Evolutionary conservation across 35 echinoderm and acorn worm genomes (phyloP), one percentile per base, ranked within the genome.

Genomic region (Eucidaris tribuloides): DNA sequence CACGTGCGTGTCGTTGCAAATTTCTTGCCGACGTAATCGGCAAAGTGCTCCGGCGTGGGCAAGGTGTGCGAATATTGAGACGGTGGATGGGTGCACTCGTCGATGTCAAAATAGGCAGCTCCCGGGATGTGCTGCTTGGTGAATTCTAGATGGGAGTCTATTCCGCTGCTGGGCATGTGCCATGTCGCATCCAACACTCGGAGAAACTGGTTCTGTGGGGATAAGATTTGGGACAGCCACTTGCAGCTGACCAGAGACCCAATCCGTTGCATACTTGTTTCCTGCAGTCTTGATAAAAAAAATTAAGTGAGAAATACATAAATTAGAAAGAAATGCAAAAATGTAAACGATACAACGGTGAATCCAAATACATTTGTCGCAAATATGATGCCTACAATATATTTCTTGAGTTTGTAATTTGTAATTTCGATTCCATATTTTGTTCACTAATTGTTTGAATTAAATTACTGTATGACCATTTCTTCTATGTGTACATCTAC

Each of bases 1-100:
- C 0, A 99, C 91, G 37, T 99, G 96, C 54, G 86, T 93, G 34
- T 93, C 87, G 24, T 93, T 89, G 14, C 33, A n/a, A n/a, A n/a
- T n/a, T n/a, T n/a, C 2, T 82, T 78, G 4, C 90, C 83, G 14
- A 87, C 83, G 54, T 87, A 90, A 25, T 93, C 79, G 0, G 86
- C 79, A 46, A 99, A 99, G 18, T 36, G 35, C 43, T 88, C 71
- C 15, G 87, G 55, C 31, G 82, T 66, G 29, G 86, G 91, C 19
- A 99, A 45, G 20, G 90, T 93, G 60, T 90, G 83, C 13, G 90
- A 81, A 49, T 86, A 92, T 3, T 77, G 77, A 4, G 82, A 87
- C 0, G 84, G 68, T 0, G 57, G 57, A 40, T 42, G 68, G 22
- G 54, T 46, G 58, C 72, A 52, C 24, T 78, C 81, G 59, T 89